phyloP scores from a whole-genome alignment of 64 coral and sea anemone genomes.

The Orbicella faveolata region DNA sequence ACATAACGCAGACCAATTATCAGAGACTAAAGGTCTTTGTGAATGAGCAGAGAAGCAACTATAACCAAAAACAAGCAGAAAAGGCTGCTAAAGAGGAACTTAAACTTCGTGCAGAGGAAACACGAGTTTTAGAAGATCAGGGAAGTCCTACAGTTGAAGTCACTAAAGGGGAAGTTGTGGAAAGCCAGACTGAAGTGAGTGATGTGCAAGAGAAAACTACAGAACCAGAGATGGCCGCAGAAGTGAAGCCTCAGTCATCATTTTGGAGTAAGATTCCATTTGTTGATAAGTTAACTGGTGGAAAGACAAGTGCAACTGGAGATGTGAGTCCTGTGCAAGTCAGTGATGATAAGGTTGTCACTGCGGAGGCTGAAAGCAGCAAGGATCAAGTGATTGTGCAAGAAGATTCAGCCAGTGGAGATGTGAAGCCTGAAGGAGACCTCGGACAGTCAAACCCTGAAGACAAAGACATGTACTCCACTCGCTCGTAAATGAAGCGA shows the following conservation, averaged over 20 bases:
- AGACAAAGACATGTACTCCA: slow-evolving; percentile 92
- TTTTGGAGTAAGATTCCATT: slow-evolving; percentile 79
- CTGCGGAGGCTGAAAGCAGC: background rate
- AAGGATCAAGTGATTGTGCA: slow-evolving; percentile 21
- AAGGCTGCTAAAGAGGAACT: slow-evolving; percentile 16
- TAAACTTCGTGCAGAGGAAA: slow-evolving; percentile 7
- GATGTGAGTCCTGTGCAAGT: background rate
- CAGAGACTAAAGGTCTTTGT: slow-evolving; percentile 53
- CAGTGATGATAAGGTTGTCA: background rate
- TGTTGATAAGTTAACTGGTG: slow-evolving; percentile 42
- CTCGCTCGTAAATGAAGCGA: slow-evolving; percentile 42
- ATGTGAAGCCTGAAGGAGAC: slow-evolving; percentile 51
- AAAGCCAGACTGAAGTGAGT: background rate
- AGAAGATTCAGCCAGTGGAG: background rate
- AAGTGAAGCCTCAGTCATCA: slow-evolving; percentile 28
- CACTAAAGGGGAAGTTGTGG: background rate
- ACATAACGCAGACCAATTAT: slow-evolving; percentile 63
- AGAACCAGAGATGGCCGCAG: background rate
- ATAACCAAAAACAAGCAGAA: slow-evolving; percentile 29
- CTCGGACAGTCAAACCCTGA: slow-evolving; percentile 87
- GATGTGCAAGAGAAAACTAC: background rate
- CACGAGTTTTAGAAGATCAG: slow-evolving; percentile 6
- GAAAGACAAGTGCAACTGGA: slow-evolving; percentile 1
- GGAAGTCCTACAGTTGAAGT: background rate
- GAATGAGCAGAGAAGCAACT: slow-evolving; percentile 31